Evolutionary conservation across 2,113 vertebrate species (phyloP).

Genomic region (Xerus inauris): DNA sequence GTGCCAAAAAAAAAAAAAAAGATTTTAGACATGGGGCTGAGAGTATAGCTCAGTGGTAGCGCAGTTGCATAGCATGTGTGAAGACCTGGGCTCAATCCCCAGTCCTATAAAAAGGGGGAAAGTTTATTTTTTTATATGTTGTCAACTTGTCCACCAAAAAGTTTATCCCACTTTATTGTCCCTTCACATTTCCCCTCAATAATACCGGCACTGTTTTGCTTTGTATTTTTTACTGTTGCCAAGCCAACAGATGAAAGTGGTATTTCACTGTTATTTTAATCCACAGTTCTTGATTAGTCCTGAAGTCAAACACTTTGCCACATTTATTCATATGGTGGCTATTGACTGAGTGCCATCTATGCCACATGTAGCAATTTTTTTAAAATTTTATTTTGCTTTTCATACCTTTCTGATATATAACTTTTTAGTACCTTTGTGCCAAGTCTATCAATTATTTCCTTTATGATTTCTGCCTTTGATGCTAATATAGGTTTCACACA

Average conservation of each 20-base stretch:
- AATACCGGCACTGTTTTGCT: not conserved
- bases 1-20: too few relatives aligned
- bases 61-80: not conserved
- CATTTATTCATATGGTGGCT: not conserved
- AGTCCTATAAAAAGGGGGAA: not conserved
- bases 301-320: conserved; percentile 23
- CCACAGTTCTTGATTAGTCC: conserved; percentile 30
- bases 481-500: not conserved
- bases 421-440: not conserved
- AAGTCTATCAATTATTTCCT: not conserved
- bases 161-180: not conserved
- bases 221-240: not conserved
- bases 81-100: not conserved
- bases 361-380: not conserved
- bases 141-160: not conserved
- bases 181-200: not conserved
- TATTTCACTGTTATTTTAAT: conserved; percentile 18
- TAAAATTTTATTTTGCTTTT: conserved; percentile 19
- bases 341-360: not conserved
- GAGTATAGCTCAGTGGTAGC: not conserved
- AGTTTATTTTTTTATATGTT: not conserved
- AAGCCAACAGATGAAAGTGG: not conserved
- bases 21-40: not conserved
- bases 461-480: conserved; percentile 14
- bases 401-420: not conserved